Conservation (phyloP, 2,888 invertebrate species). For the Actias luna region DNA sequence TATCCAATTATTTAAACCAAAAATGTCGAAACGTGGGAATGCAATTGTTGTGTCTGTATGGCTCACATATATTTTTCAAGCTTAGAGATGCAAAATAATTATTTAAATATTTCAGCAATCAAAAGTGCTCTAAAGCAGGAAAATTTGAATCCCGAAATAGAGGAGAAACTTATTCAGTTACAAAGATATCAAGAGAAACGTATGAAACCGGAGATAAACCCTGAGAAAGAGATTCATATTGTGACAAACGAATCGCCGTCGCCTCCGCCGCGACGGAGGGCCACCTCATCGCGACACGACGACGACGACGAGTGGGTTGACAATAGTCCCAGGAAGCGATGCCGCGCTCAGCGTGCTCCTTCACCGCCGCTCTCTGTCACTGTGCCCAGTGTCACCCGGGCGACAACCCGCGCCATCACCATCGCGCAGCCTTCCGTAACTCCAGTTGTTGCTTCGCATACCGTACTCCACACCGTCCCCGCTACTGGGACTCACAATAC, state of each 20-base stretch:
- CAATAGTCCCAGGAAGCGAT: conserved; percentile 60
- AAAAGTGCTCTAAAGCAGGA: conserved; percentile 95
- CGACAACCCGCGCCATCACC: conserved; percentile 46
- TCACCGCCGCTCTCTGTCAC: conserved; percentile 31
- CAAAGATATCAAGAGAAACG: conserved; percentile 92
- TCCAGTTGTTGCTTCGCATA: conserved; percentile 25
- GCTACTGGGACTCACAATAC: conserved; percentile 29
- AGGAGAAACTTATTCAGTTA: conserved; percentile 93
- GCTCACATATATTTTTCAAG: too few relatives aligned
- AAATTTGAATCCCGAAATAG: conserved; percentile 94
- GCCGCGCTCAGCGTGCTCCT: conserved; percentile 35
- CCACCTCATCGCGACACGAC: conserved; percentile 52
- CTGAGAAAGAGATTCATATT: conserved; percentile 61
- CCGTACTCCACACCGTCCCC: conserved; percentile 22
- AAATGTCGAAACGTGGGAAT: too few relatives aligned
- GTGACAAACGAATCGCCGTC: conserved; percentile 46
- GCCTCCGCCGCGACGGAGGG: conserved; percentile 56
- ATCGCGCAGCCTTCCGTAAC: conserved; percentile 21
- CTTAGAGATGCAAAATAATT: too few relatives aligned
- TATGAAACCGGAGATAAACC: conserved; percentile 82
- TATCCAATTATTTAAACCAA: too few relatives aligned
- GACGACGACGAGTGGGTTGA: conserved; percentile 76
- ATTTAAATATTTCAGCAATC: conserved; percentile 85
- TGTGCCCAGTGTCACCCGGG: conserved; percentile 52
- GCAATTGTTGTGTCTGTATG: too few relatives aligned